Evolutionary conservation across 2,888 invertebrate genomes (phyloP).

Genomic region (Orthosia incerta): DNA sequence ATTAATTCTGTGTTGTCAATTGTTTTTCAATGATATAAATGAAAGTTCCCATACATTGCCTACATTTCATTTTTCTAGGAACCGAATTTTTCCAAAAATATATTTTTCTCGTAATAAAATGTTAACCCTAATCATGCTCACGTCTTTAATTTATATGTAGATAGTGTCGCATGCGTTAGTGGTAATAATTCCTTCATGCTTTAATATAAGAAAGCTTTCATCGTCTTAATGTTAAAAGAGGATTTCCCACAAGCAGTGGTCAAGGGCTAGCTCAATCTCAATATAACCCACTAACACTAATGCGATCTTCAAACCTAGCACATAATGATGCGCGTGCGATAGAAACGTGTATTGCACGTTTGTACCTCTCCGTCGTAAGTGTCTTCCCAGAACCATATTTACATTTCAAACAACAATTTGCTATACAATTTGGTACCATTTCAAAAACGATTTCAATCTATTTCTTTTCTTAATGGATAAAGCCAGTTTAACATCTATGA

Average conservation of each 20-base stretch:
- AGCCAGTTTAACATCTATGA: conserved; percentile 22
- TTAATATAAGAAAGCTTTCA: neutral
- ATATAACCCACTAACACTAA: conserved; percentile 54
- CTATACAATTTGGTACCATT: conserved; percentile 6
- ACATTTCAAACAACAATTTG: conserved; percentile 6
- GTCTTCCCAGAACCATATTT: conserved; percentile 18
- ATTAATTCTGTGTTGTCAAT: conserved; percentile 1
- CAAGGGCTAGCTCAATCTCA: conserved; percentile 25
- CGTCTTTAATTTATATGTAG: neutral
- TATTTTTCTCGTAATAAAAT: neutral
- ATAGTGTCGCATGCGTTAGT: neutral
- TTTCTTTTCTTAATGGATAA: conserved; percentile 13
- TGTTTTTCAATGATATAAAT: neutral
- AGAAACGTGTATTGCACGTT: conserved; percentile 1
- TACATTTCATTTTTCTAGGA: neutral
- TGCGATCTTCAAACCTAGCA: conserved; percentile 31
- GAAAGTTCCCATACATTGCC: too few species aligned
- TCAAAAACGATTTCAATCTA: conserved; percentile 13
- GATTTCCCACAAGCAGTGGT: conserved; percentile 28
- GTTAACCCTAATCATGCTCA: neutral
- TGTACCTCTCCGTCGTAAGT: neutral
- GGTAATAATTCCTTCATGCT: neutral
- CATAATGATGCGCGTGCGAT: conserved; percentile 22
- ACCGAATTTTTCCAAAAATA: neutral
- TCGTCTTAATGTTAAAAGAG: conserved; percentile 9